These are phyloP conservation scores for Gila robusta DNA, from an alignment of 2,797 vertebrate genomes.

Conservation along the genomic window DNA sequence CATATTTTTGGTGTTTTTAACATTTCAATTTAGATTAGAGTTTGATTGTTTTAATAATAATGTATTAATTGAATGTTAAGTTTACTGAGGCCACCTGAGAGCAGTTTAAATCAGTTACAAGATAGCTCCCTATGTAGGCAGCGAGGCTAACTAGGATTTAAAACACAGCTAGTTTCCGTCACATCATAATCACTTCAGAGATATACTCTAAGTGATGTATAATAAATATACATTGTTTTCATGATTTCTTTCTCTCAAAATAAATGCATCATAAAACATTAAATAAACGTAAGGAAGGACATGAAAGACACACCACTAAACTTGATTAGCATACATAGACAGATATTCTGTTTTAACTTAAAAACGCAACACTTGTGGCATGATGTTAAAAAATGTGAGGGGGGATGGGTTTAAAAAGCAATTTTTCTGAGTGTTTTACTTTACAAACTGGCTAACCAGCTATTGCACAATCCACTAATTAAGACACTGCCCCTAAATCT, in stretches of 20 bases:
- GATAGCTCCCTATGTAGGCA: background rate
- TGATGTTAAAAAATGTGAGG: too few relatives aligned
- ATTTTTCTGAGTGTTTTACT: background rate
- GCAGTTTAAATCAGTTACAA: background rate
- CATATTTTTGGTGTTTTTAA: too few relatives aligned
- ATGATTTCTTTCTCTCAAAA: background rate
- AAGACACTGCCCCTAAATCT: background rate
- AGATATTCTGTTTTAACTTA: too few relatives aligned
- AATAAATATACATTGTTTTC: background rate
- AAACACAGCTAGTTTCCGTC: background rate
- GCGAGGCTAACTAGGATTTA: background rate
- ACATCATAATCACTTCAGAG: background rate
- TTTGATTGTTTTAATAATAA: background rate
- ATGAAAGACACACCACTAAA: background rate
- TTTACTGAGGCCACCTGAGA: background rate
- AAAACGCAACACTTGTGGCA: too few relatives aligned
- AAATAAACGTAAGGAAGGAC: too few relatives aligned
- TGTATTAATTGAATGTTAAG: background rate
- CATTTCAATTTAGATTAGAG: background rate
- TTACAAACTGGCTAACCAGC: background rate
- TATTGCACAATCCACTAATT: background rate
- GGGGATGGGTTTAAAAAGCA: too few relatives aligned
- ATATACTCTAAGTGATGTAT: background rate
- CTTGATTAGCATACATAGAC: background rate
- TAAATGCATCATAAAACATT: background rate